phyloP scores from a whole-genome alignment of 2,113 vertebrate genomes.

The Artemisiospiza belli region DNA sequence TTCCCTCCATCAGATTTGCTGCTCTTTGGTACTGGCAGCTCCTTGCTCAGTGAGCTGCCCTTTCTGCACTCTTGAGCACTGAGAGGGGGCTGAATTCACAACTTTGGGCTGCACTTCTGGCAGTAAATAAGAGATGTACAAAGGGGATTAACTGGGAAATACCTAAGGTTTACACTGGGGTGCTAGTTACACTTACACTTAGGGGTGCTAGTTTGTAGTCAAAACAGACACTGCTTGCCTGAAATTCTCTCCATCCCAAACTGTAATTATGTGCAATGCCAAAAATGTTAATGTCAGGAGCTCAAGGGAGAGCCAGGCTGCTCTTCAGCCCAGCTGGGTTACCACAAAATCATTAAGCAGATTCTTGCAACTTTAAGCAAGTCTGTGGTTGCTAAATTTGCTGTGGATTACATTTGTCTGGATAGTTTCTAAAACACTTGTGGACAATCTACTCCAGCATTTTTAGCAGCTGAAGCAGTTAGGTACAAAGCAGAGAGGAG shows the following conservation, averaged over 20 bases:
- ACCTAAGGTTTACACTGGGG: not conserved
- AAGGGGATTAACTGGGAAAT: not conserved
- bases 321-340: not conserved
- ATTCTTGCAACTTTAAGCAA: conserved; percentile 13
- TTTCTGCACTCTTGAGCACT: not conserved
- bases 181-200: not conserved
- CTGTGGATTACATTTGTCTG: not conserved
- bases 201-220: not conserved
- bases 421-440: not conserved
- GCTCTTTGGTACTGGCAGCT: not conserved
- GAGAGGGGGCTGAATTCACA: not conserved
- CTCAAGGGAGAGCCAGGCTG: not conserved
- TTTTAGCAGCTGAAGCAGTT: not conserved
- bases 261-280: not conserved
- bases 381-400: not conserved
- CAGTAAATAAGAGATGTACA: not conserved
- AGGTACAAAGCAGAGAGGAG: not conserved
- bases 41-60: not conserved
- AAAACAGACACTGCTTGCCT: not conserved
- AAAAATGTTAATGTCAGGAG: not conserved
- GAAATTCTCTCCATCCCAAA: not conserved
- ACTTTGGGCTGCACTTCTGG: not conserved
- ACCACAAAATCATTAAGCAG: conserved; percentile 13
- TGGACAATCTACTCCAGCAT: not conserved
- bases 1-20: not conserved